A percentile compares a stretch with the other conserved stretches of the same genome.
phyloP scores from a whole-genome alignment of 2,888 invertebrate genomes.

The Trypoxylon attenuatum region DNA sequence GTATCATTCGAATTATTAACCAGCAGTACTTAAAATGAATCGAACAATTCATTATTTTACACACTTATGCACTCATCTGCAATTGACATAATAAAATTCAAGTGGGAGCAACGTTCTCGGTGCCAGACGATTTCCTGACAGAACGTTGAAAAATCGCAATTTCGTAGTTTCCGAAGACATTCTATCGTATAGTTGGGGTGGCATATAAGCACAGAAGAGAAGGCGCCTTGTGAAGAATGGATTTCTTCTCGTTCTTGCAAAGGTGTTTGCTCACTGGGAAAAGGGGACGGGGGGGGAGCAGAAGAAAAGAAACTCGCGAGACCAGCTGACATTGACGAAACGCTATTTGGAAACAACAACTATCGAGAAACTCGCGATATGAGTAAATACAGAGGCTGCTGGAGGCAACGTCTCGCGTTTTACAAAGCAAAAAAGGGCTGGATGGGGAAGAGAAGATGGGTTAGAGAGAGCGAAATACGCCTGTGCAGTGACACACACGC shows the following conservation, averaged over 20 bases:
- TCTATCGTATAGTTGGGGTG: constrained; percentile 34
- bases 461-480: constrained; percentile 5
- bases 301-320: constrained; percentile 25
- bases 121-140: too few species aligned
- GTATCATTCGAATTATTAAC: too few species aligned
- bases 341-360: constrained; percentile 60
- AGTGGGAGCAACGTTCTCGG: too few species aligned
- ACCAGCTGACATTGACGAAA: constrained; percentile 63
- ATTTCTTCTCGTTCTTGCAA: constrained; percentile 36
- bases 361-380: constrained; percentile 61
- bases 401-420: constrained; percentile 52
- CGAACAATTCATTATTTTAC: too few species aligned
- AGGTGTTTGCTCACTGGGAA: constrained; percentile 37
- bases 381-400: constrained; percentile 58
- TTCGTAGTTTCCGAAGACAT: too few species aligned
- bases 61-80: too few species aligned
- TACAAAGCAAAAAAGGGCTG: constrained; percentile 22
- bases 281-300: background rate
- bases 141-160: too few species aligned
- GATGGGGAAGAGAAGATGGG: constrained; percentile 27
- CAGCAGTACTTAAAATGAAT: too few species aligned
- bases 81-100: too few species aligned
- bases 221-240: constrained; percentile 46
- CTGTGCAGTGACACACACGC: constrained; percentile 18
- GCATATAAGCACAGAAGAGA: constrained; percentile 24